A percentile compares a stretch with the other conserved stretches of the same genome.
These are phyloP conservation scores for Varanus salvator DNA, from an alignment of 2,113 vertebrate genomes.

Conservation along the genomic window DNA sequence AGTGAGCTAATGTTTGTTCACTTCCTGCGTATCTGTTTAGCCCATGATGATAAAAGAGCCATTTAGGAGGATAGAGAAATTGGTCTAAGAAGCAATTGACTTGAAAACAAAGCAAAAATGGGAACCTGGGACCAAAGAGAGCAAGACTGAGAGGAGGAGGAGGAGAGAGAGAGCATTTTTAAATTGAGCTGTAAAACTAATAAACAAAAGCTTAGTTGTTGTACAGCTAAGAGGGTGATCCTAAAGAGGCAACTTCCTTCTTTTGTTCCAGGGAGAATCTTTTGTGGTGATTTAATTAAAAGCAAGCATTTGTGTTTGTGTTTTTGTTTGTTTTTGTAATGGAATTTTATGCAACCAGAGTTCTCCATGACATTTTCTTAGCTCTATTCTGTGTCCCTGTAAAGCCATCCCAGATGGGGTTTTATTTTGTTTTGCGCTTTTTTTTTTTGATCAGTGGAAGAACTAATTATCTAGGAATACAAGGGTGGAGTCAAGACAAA, in stretches of 20 bases:
- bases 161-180: conserved; percentile 1
- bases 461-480: background rate
- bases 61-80: conserved; percentile 22
- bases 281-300: conserved; percentile 41
- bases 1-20: conserved; percentile 2
- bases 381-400: background rate
- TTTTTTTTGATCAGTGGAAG: background rate
- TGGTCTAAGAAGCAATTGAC: conserved; percentile 38
- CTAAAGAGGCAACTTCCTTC: conserved; percentile 1
- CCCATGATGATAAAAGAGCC: conserved; percentile 18
- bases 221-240: background rate
- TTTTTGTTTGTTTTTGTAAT: background rate
- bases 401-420: background rate
- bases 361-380: background rate
- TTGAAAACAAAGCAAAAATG: conserved; percentile 32
- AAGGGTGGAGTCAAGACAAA: background rate
- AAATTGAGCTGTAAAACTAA: conserved; percentile 29
- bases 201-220: conserved; percentile 25
- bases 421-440: background rate
- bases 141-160: background rate
- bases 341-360: background rate
- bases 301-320: background rate
- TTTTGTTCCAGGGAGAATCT: conserved; percentile 13
- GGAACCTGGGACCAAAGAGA: background rate
- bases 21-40: background rate